Evolutionary conservation across 2,113 vertebrate genomes (phyloP).

Genomic region (Willisornis vidua): DNA sequence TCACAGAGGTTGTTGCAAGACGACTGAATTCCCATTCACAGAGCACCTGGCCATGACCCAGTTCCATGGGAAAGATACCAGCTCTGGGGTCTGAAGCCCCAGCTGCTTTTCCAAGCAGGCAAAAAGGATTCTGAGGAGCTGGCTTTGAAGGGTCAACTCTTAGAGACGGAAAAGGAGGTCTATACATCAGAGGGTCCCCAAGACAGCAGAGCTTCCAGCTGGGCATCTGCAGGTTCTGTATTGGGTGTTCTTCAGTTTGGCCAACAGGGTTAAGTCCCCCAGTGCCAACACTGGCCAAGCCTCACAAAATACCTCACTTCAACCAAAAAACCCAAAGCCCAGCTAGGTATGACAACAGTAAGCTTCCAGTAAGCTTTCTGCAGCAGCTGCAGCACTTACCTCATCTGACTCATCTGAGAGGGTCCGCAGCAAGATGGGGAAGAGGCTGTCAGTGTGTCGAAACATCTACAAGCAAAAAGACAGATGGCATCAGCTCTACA

Average conservation of each 20-base stretch:
- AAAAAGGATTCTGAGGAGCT: background rate
- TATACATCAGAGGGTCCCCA: too few relatives aligned
- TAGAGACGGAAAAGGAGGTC: background rate
- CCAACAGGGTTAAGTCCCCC: background rate
- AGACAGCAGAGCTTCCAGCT: background rate
- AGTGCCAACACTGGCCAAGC: background rate
- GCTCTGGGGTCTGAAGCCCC: background rate
- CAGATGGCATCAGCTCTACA: background rate
- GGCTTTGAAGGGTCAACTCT: background rate
- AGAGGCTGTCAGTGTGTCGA: slow-evolving; percentile 94
- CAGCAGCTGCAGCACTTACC: slow-evolving; percentile 61
- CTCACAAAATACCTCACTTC: background rate
- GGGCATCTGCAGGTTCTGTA: background rate
- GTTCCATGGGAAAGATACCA: rapidly evolving
- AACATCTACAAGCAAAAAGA: slow-evolving; percentile 85
- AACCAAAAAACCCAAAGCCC: background rate
- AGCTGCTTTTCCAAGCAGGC: background rate
- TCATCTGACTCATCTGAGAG: slow-evolving; percentile 96
- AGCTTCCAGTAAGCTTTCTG: background rate
- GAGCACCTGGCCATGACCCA: background rate
- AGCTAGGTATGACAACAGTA: background rate
- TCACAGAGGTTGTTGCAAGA: background rate
- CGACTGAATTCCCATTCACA: background rate
- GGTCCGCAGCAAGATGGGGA: slow-evolving; percentile 92
- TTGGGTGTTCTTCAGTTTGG: background rate